phyloP scores from a whole-genome alignment of 1,140 invertebrate species.

The Phymastichus coffea region DNA sequence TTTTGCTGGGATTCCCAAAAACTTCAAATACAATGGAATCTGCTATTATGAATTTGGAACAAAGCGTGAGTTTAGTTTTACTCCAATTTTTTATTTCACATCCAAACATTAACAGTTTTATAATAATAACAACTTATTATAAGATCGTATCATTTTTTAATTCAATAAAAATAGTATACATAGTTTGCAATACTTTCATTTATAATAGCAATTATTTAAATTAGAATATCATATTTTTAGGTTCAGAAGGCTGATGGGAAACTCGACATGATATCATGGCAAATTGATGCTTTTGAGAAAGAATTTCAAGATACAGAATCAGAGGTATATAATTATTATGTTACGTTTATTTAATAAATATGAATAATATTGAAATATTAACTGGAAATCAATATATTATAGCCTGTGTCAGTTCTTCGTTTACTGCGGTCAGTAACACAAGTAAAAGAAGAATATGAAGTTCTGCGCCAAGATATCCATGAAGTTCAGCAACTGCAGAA shows the following conservation, averaged over 20 bases:
- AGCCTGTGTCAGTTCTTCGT: slow-evolving; percentile 57
- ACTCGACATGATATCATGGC: slow-evolving; percentile 53
- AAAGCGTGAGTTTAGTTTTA: slow-evolving; percentile 43
- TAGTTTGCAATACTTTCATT: slow-evolving; percentile 1
- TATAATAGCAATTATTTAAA: not conserved
- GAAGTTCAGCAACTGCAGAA: slow-evolving; percentile 62
- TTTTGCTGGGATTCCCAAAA: too few species aligned
- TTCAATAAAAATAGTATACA: not conserved
- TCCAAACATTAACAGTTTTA: too few species aligned
- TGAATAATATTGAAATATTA: not conserved
- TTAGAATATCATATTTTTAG: slow-evolving; percentile 33
- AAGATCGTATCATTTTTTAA: slow-evolving; percentile 7
- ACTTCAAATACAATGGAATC: slow-evolving; percentile 48
- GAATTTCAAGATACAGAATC: slow-evolving; percentile 50
- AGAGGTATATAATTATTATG: slow-evolving; percentile 41
- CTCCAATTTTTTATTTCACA: not conserved
- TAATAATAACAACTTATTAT: too few species aligned
- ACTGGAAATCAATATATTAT: slow-evolving; percentile 10
- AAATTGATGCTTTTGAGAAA: slow-evolving; percentile 54
- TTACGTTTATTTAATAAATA: slow-evolving; percentile 4
- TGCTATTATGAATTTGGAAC: slow-evolving; percentile 43
- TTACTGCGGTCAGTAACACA: slow-evolving; percentile 60
- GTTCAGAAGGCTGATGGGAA: slow-evolving; percentile 51
- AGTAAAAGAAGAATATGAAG: slow-evolving; percentile 62
- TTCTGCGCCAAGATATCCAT: slow-evolving; percentile 59